Evolutionary conservation across 2,888 invertebrate species (phyloP).

Genomic region (Linnaemya tessellans): DNA sequence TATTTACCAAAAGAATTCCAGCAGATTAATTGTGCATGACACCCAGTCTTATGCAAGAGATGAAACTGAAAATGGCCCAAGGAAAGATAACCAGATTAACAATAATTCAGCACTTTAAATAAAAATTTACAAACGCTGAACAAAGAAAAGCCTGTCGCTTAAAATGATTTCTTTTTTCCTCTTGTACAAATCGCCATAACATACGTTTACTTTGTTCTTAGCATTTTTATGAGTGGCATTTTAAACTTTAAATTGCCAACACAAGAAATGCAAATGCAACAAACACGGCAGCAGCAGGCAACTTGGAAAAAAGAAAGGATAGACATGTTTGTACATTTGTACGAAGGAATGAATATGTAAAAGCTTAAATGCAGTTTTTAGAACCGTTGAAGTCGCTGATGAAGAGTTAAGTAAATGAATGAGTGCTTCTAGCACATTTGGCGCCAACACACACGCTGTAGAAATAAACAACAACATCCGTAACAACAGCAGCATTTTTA

Average conservation of each 20-base stretch:
- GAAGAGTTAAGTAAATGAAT: slow-evolving; percentile 60
- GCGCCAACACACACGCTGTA: slow-evolving; percentile 71
- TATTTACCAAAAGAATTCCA: not conserved
- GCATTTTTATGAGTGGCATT: slow-evolving; percentile 44
- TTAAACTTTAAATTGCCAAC: slow-evolving; percentile 26
- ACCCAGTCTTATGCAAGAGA: not conserved
- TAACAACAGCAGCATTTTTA: slow-evolving; percentile 32
- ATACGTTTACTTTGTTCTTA: slow-evolving; percentile 35
- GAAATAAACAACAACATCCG: slow-evolving; percentile 10
- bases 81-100: not conserved
- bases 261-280: slow-evolving; percentile 6
- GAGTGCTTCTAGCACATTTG: slow-evolving; percentile 70
- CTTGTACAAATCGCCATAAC: not conserved
- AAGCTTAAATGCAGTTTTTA: slow-evolving; percentile 9
- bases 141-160: not conserved
- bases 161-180: not conserved
- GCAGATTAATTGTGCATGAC: not conserved
- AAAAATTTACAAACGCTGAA: not conserved
- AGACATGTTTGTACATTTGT: not conserved
- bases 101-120: not conserved
- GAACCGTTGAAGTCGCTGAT: slow-evolving; percentile 34
- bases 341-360: not conserved
- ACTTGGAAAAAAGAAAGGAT: slow-evolving; percentile 16
- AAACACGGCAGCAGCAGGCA: slow-evolving; percentile 8
- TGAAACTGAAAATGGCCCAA: not conserved